Evolutionary conservation across 2,888 invertebrate species (phyloP), one percentile per base, ranked within the genome.

Genomic region (Calameuta pallipes): DNA sequence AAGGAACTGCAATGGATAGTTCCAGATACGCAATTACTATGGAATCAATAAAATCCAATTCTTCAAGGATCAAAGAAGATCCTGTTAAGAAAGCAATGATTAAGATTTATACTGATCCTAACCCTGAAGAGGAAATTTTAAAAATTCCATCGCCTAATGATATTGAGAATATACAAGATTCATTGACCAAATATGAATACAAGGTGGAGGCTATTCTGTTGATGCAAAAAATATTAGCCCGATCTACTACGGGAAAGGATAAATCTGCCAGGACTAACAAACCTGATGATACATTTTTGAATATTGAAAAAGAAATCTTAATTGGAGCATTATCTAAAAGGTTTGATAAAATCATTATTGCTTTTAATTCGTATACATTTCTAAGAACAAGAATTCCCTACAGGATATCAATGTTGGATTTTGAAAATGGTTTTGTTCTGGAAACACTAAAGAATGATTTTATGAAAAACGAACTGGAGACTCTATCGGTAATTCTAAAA

Each of bases 371-470:
- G 12, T 3, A 31, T 15, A 37, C 41, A 68, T 71, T 56, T 70
- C 35, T 30, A 30, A 34, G 9, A 12, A 75, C 37, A 31, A 34
- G 11, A 15, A 15, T 77, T 71, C 69, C 12, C 76, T 82, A 1
- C 78, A 90, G 90, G 77, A 81, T 91, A 9, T 76, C 82, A 2
- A 81, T 78, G 79, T n/a, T 80, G 15, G 85, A 89, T 76, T 88
- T 85, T 41, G 74, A 82, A 3, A 68, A 78, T n/a, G 90, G 90
- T 13, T 90, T 89, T 35, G 85, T 89, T 11, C 77, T 90, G 12
- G 88, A 89, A 81, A 85, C 85, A n/a, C 79, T 91, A 73, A 82
- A 85, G 12, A 89, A 87, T 78, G 77, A 80, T 35, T 89, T 90
- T 75, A 78, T 91, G 4, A 76, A 69, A 30, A 82, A 82, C 75